These are phyloP conservation scores for Psilopsiagon aurifrons DNA, from an alignment of 2,113 vertebrate genomes.

Conservation along the genomic window DNA sequence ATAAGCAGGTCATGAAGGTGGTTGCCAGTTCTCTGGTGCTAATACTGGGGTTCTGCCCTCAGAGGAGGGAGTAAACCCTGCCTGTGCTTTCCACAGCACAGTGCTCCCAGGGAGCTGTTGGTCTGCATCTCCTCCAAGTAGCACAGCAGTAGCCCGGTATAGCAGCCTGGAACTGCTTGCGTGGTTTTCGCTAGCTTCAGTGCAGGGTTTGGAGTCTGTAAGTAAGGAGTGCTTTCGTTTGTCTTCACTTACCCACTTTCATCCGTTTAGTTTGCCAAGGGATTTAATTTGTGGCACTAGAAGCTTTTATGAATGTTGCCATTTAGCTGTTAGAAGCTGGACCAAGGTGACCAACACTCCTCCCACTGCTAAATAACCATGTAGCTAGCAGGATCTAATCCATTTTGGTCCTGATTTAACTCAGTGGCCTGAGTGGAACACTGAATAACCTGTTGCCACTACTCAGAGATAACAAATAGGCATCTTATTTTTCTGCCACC, in stretches of 20 bases:
- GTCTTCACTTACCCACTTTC: rapidly evolving
- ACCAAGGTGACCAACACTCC: neutral
- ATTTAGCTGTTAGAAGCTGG: neutral
- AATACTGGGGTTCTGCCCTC: neutral
- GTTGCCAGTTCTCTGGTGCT: neutral
- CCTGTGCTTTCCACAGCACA: rapidly evolving
- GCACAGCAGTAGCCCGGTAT: rapidly evolving
- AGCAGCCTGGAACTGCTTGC: rapidly evolving
- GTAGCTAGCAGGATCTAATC: neutral
- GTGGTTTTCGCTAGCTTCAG: neutral
- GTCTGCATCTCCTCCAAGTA: neutral
- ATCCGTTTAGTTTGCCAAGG: neutral
- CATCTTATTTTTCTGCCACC: neutral
- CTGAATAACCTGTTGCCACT: neutral
- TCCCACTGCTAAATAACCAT: rapidly evolving
- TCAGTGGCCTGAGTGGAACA: rapidly evolving
- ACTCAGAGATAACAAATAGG: rapidly evolving
- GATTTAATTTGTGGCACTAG: neutral
- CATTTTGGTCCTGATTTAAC: neutral
- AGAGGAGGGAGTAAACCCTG: neutral
- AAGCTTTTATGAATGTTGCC: neutral
- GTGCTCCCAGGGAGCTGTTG: rapidly evolving
- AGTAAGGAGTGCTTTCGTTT: rapidly evolving
- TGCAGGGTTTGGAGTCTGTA: neutral
- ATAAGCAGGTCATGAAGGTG: rapidly evolving